Evolutionary conservation across 2,888 invertebrate species (phyloP).

Genomic region (Tetragonisca angustula): DNA sequence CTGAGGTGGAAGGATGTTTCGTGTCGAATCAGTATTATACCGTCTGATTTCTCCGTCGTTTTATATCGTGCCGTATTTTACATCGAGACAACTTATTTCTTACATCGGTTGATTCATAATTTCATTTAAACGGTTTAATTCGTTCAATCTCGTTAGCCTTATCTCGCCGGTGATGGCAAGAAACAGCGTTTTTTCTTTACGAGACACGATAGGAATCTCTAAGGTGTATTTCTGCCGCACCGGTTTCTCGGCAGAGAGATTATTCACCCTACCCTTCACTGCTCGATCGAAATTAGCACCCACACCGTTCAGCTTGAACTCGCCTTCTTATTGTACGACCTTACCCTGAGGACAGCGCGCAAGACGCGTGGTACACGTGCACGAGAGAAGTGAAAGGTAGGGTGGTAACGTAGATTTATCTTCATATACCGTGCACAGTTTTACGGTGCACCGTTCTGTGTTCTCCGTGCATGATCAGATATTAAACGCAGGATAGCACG

Average conservation of each 20-base stretch:
- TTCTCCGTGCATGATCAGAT: constrained; percentile 58
- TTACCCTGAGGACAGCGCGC: constrained; percentile 64
- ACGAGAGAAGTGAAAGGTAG: constrained; percentile 75
- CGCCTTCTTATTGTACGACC: constrained; percentile 67
- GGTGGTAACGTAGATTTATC: constrained; percentile 67
- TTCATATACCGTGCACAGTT: constrained; percentile 40
- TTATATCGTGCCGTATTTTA: not conserved
- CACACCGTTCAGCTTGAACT: constrained; percentile 62
- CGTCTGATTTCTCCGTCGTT: constrained; percentile 49
- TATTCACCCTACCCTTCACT: constrained; percentile 58
- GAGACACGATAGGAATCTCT: not conserved
- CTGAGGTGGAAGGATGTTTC: constrained; percentile 38
- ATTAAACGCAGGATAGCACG: constrained; percentile 60
- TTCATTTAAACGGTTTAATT: not conserved
- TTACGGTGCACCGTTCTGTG: constrained; percentile 26
- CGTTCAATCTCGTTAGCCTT: not conserved
- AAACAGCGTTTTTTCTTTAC: not conserved
- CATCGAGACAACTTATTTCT: not conserved
- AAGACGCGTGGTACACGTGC: constrained; percentile 66
- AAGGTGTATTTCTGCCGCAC: not conserved
- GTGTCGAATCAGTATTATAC: constrained; percentile 47
- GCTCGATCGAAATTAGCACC: constrained; percentile 69
- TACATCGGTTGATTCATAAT: not conserved
- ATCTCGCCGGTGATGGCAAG: not conserved
- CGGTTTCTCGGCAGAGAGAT: constrained; percentile 20